phyloP scores from a whole-genome alignment of 2,888 invertebrate genomes.

The Apantesis nais region DNA sequence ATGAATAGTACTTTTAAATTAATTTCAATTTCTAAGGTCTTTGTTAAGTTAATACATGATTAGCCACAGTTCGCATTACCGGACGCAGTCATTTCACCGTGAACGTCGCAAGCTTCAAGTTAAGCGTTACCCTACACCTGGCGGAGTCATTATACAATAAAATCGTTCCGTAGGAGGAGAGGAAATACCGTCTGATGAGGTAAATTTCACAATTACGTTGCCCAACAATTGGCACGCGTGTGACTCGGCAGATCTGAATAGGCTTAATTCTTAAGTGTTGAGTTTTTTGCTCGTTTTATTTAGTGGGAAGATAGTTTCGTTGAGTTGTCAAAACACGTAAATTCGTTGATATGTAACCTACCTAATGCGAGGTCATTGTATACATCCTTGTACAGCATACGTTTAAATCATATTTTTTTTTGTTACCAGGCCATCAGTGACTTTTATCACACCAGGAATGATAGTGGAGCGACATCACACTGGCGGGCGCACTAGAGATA shows the following conservation, averaged over 20 bases:
- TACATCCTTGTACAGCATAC: not conserved
- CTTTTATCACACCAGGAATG: constrained; percentile 89
- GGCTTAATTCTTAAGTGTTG: constrained; percentile 28
- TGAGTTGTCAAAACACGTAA: constrained; percentile 15
- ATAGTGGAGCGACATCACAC: constrained; percentile 89
- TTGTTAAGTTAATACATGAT: constrained; percentile 17
- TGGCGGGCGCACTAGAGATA: constrained; percentile 80
- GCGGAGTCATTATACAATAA: constrained; percentile 35
- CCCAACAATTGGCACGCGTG: constrained; percentile 47
- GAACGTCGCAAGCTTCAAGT: constrained; percentile 32
- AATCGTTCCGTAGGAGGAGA: constrained; percentile 62
- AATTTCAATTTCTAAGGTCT: not conserved
- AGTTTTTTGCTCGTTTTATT: constrained; percentile 27
- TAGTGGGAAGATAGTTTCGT: constrained; percentile 10
- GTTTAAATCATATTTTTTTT: constrained; percentile 13
- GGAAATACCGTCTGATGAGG: constrained; percentile 76
- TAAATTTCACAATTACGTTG: constrained; percentile 63
- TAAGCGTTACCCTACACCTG: constrained; percentile 50
- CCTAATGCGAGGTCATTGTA: not conserved
- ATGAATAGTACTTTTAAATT: not conserved
- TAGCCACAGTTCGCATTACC: constrained; percentile 24
- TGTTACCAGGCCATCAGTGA: constrained; percentile 85
- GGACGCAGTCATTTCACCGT: constrained; percentile 25
- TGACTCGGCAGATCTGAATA: constrained; percentile 22
- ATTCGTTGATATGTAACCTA: constrained; percentile 3